Base-by-base conservation (phyloP, 2,113 vertebrate genomes). In the Rostratula benghalensis region DNA sequence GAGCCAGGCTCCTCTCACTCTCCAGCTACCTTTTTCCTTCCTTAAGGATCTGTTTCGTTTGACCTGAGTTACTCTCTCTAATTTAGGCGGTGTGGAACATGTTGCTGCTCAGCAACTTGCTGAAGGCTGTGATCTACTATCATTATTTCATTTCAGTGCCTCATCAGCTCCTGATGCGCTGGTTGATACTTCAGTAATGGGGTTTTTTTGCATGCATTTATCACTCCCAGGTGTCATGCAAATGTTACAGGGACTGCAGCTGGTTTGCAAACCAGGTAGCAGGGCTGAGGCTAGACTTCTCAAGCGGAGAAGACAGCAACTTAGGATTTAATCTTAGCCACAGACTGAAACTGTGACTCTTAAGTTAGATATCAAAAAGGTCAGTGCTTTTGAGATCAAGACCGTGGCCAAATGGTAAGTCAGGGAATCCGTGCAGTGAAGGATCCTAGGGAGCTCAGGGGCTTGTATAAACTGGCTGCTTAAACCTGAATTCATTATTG, bases 141-240 rank as follows among this genome's bases (percentile, higher is more conserved):
- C 45, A 71, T 94, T 93, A 84, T 84, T 87, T 89, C 35, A 43
- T 89, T 89, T 90, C 75, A 92, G 83, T 83, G 74, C 71, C 78
- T 94, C 80, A 75, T 90, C 54, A 8, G 51, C 73, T 94, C 68
- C 69, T 51, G 30, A 86, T 94, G 88, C 82, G 65, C 88, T 93
- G 61, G 22, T 77, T 77, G 89, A 93, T 89, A 91, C 31, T 84
- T 82, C 69, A 91, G 54, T 60, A 92, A 87, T 60, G 56, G 9
- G 23, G 23, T 15, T 31, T 95, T 92, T 89, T 65, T 68, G 33
- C 23, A 51, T 67, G 28, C 64, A 60, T 69, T 92, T 94, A 71
- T 93, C 82, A 80, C 83, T 94, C 79, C 57, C 69, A 93, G 83
- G 65, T 83, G 84, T 86, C 82, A 59, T 50, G 48, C 51, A 93